phyloP scores from a whole-genome alignment of 2,888 invertebrate species.

The Entomobrya proxima region DNA sequence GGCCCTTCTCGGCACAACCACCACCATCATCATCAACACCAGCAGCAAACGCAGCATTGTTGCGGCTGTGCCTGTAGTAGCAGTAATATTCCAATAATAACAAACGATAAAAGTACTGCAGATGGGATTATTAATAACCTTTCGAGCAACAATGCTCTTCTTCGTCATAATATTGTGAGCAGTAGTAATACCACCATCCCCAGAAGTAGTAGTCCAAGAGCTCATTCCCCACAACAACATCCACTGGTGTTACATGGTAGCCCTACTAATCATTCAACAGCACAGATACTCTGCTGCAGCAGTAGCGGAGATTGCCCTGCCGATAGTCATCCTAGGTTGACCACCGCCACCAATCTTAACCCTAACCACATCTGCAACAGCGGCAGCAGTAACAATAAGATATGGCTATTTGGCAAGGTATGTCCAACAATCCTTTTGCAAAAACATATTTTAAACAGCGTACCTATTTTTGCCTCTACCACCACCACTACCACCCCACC shows the following conservation, averaged over 20 bases:
- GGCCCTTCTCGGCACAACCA: conserved; percentile 48
- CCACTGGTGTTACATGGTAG: conserved; percentile 25
- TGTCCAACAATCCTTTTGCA: conserved; percentile 40
- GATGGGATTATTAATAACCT: conserved; percentile 4
- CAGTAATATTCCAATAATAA: conserved; percentile 10
- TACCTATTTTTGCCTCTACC: not conserved
- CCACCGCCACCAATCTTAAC: conserved; percentile 50
- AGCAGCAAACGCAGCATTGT: conserved; percentile 50
- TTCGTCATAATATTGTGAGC: conserved; percentile 61
- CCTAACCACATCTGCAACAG: conserved; percentile 34
- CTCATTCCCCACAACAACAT: conserved; percentile 47
- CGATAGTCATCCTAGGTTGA: conserved; percentile 67
- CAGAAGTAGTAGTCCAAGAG: conserved; percentile 46
- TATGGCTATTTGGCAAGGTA: conserved; percentile 67
- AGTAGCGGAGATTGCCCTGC: conserved; percentile 61
- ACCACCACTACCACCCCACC: not conserved
- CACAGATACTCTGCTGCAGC: conserved; percentile 19
- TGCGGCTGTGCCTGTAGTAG: conserved; percentile 53
- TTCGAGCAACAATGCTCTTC: conserved; percentile 46
- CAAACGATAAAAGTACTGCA: not conserved
- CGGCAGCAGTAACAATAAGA: conserved; percentile 47
- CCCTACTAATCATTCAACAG: conserved; percentile 47
- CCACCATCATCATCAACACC: conserved; percentile 24
- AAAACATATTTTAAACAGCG: conserved; percentile 11
- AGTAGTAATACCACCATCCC: conserved; percentile 35